Evolutionary conservation across 2,797 vertebrate genomes (phyloP).

Genomic region (Salarias fasciatus): DNA sequence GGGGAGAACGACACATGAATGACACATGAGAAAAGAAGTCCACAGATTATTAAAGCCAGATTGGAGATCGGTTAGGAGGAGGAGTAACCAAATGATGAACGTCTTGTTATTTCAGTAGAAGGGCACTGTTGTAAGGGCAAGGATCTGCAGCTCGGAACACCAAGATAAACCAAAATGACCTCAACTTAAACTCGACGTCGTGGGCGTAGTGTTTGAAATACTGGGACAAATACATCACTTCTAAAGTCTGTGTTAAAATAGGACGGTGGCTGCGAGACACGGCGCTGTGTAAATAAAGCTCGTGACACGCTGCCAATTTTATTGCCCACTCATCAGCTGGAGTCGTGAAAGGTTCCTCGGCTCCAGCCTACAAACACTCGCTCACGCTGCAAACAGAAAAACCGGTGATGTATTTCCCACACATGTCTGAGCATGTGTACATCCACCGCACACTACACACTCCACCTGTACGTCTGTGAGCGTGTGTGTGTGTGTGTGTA

Average conservation of each 20-base stretch:
- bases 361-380: conserved; percentile 45
- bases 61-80: conserved; percentile 35
- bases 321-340: conserved; percentile 57
- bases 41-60: conserved; percentile 38
- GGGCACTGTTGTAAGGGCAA: not conserved
- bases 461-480: conserved; percentile 48
- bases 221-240: conserved; percentile 26
- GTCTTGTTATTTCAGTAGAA: conserved; percentile 33
- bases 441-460: conserved; percentile 26
- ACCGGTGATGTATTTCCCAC: conserved; percentile 48
- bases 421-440: conserved; percentile 32
- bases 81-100: conserved; percentile 25
- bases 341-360: conserved; percentile 71
- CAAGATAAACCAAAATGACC: not conserved
- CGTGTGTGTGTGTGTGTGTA: conserved; percentile 23
- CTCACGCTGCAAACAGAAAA: conserved; percentile 53
- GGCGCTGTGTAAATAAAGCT: conserved; percentile 54
- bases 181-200: conserved; percentile 1
- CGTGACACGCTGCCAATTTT: conserved; percentile 50
- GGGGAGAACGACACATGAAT: conserved; percentile 36
- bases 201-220: not conserved
- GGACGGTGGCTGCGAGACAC: conserved; percentile 44
- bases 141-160: not conserved
- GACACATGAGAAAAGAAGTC: conserved; percentile 47
- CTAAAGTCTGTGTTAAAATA: conserved; percentile 41